Evolutionary conservation across 2,888 invertebrate species (phyloP).

Genomic region (Troides oblongomaculatus): DNA sequence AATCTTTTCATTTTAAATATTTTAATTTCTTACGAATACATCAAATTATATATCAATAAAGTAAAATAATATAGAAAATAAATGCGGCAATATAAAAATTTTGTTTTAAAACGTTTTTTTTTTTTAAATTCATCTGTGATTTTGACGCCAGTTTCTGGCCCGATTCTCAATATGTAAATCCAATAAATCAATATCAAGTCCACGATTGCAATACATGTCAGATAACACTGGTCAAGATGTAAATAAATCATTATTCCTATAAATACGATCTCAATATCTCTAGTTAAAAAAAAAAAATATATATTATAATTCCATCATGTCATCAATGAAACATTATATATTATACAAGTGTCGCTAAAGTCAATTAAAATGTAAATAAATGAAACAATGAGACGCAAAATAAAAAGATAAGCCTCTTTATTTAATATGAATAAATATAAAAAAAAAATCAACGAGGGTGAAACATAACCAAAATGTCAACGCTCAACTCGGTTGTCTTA

Average conservation of each 20-base stretch:
- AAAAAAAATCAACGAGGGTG: not conserved
- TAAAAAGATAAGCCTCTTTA: constrained; percentile 11
- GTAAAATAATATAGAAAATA: constrained; percentile 47
- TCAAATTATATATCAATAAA: constrained; percentile 37
- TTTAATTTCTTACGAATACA: constrained; percentile 34
- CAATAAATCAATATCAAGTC: constrained; percentile 7
- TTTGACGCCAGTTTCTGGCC: constrained; percentile 44
- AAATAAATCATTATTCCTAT: constrained; percentile 21
- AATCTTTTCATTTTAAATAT: constrained; percentile 31
- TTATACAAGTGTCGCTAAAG: not conserved
- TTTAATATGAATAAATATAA: constrained; percentile 2
- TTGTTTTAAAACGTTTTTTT: constrained; percentile 37
- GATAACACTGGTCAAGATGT: constrained; percentile 8
- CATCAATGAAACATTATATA: not conserved
- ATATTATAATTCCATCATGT: no score
- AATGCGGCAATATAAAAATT: constrained; percentile 47
- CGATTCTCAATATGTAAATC: not conserved
- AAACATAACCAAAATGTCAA: not conserved
- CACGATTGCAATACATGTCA: constrained; percentile 2
- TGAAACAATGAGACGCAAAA: not conserved
- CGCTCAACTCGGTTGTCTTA: constrained; percentile 18
- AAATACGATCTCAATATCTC: constrained; percentile 15
- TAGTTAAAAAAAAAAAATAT: not conserved
- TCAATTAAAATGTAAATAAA: not conserved
- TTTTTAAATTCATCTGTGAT: constrained; percentile 52